These are phyloP conservation scores for Microcebus lehilahytsara DNA, from an alignment of 2,113 vertebrate genomes.

Conservation along the genomic window DNA sequence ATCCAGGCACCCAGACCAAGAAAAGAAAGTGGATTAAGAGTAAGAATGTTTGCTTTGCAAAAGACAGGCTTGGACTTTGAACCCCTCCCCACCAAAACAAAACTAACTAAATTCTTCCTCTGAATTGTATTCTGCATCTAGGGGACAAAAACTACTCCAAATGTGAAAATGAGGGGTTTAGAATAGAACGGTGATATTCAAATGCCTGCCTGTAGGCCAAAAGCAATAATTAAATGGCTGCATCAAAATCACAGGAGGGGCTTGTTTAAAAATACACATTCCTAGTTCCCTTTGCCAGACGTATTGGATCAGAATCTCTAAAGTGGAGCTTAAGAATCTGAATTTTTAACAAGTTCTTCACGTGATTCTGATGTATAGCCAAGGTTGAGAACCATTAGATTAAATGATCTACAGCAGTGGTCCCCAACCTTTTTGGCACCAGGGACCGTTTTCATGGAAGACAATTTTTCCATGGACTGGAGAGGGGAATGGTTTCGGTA, in stretches of 20 bases:
- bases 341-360: not conserved
- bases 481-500: no score
- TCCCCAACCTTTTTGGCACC: no score
- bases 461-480: no score
- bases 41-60: not conserved
- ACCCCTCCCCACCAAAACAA: not conserved
- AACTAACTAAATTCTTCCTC: not conserved
- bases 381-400: not conserved
- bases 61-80: not conserved
- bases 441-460: no score
- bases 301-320: not conserved
- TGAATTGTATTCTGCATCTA: conserved; percentile 9
- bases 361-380: not conserved
- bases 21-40: not conserved
- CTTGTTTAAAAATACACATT: conserved; percentile 2
- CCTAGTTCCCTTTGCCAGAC: not conserved
- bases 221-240: not conserved
- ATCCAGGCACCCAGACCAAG: not conserved
- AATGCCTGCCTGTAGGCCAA: not conserved
- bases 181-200: not conserved
- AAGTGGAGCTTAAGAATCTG: not conserved
- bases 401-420: not conserved
- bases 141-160: not conserved
- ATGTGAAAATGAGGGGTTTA: conserved; percentile 35
- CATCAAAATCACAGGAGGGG: not conserved